Base-by-base conservation (phyloP, 2,888 invertebrate genomes). In the Drosophila parthenogenetica region DNA sequence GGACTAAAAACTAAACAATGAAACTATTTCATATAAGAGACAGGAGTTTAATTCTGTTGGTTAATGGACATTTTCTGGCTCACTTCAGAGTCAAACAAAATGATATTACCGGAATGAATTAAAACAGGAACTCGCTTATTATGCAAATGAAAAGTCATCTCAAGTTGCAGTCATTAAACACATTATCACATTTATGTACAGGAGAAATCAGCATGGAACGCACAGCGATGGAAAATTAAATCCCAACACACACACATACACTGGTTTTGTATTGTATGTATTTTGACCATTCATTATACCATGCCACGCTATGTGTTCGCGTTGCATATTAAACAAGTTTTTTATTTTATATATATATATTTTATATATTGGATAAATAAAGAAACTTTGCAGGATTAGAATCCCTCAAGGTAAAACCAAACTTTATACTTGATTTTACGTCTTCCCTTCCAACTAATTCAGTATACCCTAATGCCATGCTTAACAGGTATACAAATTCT, bases 171-270 rank as follows among this genome's bases (percentile, higher is more conserved):
- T 70, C 84, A 81, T 81, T 83, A 74, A 83, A 69, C 69, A 66
- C 53, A 62, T 66, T 35, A 35, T 35, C 11, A 35, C 35, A 35
- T 58, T 22, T 49, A 57, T 43, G 17, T 42, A 17, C 11, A 16
- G 46, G 25, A 22, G 5, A 73, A 81, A 70, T 70, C 75, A 48
- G 49, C 32, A 49, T 53, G 40, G 49, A 64, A 25, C 42, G 69
- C 79, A 79, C 66, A 74, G 54, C 55, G 65, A 49, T 73, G 84
- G 84, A 84, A 83, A 86, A 83, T 83, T 69, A 69, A 83, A 79
- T 86, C 53, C 76, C 67, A 75, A 42, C 59, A 16, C 58, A 54
- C 40, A 35, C 22, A 25, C 54, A 66, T 17, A 43, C 19, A 29
- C 29, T 5, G 5, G 22, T n/a, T 11, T 45, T 50, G 17, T n/a